Base-by-base conservation (phyloP, 2,888 invertebrate genomes). In the Drosophila borborema region DNA sequence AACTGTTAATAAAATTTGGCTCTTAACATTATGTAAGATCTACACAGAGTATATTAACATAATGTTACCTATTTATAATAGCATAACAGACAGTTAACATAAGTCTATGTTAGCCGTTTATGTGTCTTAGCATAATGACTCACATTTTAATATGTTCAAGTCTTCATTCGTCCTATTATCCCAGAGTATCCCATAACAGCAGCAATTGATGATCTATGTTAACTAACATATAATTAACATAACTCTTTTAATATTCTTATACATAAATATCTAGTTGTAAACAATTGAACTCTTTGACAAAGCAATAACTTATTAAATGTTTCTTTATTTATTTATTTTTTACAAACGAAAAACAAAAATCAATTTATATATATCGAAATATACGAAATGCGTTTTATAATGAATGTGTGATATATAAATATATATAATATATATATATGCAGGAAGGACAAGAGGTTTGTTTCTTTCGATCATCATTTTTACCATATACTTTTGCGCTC, bases 371-470 rank as follows among this genome's bases (percentile, higher is more conserved):
- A 63, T 63, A 61, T 53, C 38, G 40, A 54, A 41, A 41, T 54
- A 60, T 61, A 58, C 43, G 34, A 36, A 58, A 59, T 23, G 55
- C 46, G 20, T 38, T 31, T 67, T 40, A 77, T 53, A 54, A 54
- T 51, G 51, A 77, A 77, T 78, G 59, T 68, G 62, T 72, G 55
- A 51, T 53, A 64, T 71, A 53, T 53, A 36, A 34, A 51, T 18
- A 34, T 51, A 51, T 53, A 66, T 70, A 34, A 9, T 40, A 34
- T 51, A 51, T 51, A 34, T 51, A 51, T 51, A 45, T 86, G 90
- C 94, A 95, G 93, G 92, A 95, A 93, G 95, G 95, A 94, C 94
- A 94, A 93, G 94, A 95, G 95, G 95, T 95, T 95, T 93, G 95
- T 95, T 94, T 93, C 85, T 89, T 91, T 91, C 91, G 89, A 86